Base-by-base conservation (phyloP, 2,888 invertebrate species). In the Hyppa rectilinea region DNA sequence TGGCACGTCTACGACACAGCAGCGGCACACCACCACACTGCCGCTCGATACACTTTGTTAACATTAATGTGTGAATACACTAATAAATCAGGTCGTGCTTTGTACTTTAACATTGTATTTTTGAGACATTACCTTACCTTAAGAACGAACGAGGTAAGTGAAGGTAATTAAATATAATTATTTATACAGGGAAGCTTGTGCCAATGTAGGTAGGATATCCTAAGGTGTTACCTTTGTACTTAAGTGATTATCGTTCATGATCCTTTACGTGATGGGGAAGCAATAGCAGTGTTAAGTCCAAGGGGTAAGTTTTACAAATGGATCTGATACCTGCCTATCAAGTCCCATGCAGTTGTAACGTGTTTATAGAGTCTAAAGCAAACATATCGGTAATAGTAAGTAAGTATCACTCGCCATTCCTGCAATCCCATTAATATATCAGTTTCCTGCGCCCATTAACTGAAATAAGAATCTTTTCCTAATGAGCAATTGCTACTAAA, bases 41-140 rank as follows among this genome's bases (percentile, higher is more conserved):
- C 75, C 81, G 82, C 85, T 82, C 85, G 83, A 87, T 87, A 87
- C 86, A 83, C 80, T 85, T 86, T 85, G 87, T 89, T 87, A 87
- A 87, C 83, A 82, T 80, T 81, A 78, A 83, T 74, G 76, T 83
- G 70, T 79, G 79, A 78, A 80, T 68, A 67, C 78, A 80, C 63
- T 78, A 78, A 85, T 85, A 84, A 80, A 79, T 85, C 84, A 85
- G 71, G 60, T 64, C 64, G 66, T 77, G 73, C 61, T 84, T 78
- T 76, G 71, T 83, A 65, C 69, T 75, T 71, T 66, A 82, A 84
- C 77, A 67, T 74, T 74, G 77, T 75, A 67, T 71, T 81, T 85
- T 81, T 78, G 69, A 77, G 61, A 66, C 70, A 58, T 55, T 47
- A 67, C 66, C 53, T 50, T 55, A 67, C 55, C 61, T 68, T 20